Conservation (phyloP, 2,888 invertebrate genomes). For the Phymatocera aterrima region DNA sequence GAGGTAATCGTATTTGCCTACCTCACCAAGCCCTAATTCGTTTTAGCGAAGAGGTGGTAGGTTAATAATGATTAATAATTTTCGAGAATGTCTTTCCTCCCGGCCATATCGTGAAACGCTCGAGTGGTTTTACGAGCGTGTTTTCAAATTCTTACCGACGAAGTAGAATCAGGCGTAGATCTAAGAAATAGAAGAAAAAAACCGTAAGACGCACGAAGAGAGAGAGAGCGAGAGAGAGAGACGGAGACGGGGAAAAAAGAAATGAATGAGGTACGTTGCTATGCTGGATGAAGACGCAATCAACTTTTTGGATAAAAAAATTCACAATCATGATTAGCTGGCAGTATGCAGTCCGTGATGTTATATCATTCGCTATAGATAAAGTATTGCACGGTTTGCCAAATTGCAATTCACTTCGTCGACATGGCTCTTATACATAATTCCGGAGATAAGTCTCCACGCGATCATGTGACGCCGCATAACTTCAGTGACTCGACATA, state of each 20-base stretch:
- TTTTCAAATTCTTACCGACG: slow-evolving; percentile 26
- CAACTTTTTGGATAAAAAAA: no score
- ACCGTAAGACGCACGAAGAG: neutral
- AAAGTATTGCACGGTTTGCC: no score
- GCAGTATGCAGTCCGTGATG: no score
- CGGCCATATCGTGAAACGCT: neutral
- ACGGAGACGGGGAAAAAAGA: neutral
- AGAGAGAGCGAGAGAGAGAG: neutral
- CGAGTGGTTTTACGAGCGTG: slow-evolving; percentile 40
- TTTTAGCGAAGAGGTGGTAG: neutral
- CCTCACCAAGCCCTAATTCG: neutral
- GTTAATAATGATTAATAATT: slow-evolving; percentile 35
- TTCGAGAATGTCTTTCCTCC: slow-evolving; percentile 11
- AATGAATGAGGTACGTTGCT: neutral
- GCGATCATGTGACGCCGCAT: no score
- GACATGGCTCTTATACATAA: no score
- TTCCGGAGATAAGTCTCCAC: no score
- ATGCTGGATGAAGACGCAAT: no score
- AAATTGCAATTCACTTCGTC: no score
- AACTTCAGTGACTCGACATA: no score
- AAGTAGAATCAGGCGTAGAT: neutral
- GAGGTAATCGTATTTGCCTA: neutral
- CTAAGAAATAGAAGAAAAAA: neutral
- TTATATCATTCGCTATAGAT: no score
- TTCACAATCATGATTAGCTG: no score